Evolutionary conservation across 2,888 invertebrate species (phyloP), one percentile per base, ranked within the genome.

Genomic region (Eulithis testata): DNA sequence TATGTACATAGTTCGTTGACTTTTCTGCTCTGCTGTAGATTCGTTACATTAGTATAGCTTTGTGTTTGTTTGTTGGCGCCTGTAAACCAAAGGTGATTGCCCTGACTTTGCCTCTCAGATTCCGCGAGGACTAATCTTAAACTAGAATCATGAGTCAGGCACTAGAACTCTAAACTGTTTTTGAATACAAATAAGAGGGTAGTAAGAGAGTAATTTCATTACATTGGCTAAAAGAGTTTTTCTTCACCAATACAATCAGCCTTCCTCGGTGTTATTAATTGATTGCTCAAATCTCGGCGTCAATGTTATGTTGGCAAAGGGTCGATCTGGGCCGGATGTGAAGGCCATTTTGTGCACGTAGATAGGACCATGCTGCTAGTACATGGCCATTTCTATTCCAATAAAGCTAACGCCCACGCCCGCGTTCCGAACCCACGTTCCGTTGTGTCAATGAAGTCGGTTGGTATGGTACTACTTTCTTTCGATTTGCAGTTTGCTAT

Each of bases 31-130:
- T 86, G 86, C 86, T 87, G 85, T 68, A 64, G 37, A 55, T 40
- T 40, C 8, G 40, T 31, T 83, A 82, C 79, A 77, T 83, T 87
- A 89, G 84, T 86, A 86, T 78, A 84, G 86, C 85, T 88, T 88
- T 88, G 83, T 88, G 84, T 79, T 62, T 62, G 57, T 78, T 62
- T 61, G 61, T 58, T 58, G 57, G 73, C 72, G 81, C 77, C 81
- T 85, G 78, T 87, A 84, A 84, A 85, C 66, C 68, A 63, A 81
- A 84, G 87, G 87, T 86, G 81, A 85, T 75, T 85, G 85, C 75
- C 84, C 86, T 67, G 52, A 51, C 49, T 21, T 49, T 49, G 49
- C 49, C 8, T 47, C 47, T 21, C 9, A 21, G 21, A 49, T 49
- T 49, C 49, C 49, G 21, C 21, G 8, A 49, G 21, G 11, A 14